Evolutionary conservation across 2,113 vertebrate species (phyloP).

Genomic region (Elanoides forficatus): DNA sequence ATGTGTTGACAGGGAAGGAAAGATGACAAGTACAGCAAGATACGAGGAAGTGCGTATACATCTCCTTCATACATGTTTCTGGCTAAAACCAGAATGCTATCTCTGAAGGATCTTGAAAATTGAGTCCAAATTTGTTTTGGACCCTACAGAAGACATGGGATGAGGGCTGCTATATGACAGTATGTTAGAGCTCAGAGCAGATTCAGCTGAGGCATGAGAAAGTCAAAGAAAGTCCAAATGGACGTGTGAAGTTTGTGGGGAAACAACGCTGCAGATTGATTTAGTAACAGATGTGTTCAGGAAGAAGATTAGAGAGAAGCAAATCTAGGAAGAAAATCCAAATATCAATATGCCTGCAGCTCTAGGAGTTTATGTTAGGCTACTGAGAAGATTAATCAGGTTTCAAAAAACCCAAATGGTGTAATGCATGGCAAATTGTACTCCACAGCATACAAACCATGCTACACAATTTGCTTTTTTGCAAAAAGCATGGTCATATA

Average conservation of each 20-base stretch:
- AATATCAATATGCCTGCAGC: conserved; percentile 45
- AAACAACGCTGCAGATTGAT: neutral
- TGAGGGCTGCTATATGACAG: neutral
- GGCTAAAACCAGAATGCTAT: neutral
- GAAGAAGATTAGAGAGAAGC: conserved; percentile 41
- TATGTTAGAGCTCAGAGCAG: neutral
- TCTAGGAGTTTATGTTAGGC: conserved; percentile 35
- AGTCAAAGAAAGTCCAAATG: neutral
- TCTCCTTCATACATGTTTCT: neutral
- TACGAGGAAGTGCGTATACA: neutral
- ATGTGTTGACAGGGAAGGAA: neutral
- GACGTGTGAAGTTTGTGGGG: neutral
- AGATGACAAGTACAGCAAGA: neutral
- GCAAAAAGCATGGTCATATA: neutral
- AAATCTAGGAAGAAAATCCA: conserved; percentile 35
- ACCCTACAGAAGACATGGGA: neutral
- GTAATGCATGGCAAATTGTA: neutral
- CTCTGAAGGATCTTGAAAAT: neutral
- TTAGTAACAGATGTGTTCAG: conserved; percentile 18
- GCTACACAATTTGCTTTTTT: neutral
- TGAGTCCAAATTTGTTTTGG: neutral
- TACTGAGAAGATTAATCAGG: conserved; percentile 45
- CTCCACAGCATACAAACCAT: neutral
- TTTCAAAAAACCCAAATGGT: neutral
- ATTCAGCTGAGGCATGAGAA: neutral